These are phyloP conservation scores for Cryptocephalus primarius DNA, from an alignment of 2,888 invertebrate species.

Conservation along the genomic window DNA sequence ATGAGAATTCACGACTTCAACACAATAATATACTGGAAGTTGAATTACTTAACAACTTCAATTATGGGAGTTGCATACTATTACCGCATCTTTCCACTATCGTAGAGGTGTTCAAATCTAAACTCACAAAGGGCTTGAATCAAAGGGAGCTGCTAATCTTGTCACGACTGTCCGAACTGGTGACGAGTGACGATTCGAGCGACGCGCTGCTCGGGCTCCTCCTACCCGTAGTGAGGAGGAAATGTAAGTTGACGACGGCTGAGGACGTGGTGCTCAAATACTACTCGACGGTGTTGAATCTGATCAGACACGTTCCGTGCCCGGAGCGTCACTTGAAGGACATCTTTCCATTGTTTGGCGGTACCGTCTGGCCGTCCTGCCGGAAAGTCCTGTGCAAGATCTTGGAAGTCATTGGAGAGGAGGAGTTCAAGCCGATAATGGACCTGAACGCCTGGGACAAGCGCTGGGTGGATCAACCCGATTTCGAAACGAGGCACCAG, in stretches of 20 bases:
- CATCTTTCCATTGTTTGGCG: constrained; percentile 62
- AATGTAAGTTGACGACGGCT: constrained; percentile 46
- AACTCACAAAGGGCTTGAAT: constrained; percentile 52
- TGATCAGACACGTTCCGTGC: constrained; percentile 55
- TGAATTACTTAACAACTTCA: constrained; percentile 40
- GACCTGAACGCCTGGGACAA: constrained; percentile 81
- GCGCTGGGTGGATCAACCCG: constrained; percentile 88
- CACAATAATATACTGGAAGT: constrained; percentile 24
- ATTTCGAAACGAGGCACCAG: constrained; percentile 70
- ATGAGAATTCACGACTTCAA: constrained; percentile 38
- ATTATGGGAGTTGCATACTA: constrained; percentile 63
- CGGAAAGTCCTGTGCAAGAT: constrained; percentile 58
- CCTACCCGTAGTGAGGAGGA: constrained; percentile 59
- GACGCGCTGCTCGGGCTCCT: constrained; percentile 58
- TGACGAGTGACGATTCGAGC: constrained; percentile 54
- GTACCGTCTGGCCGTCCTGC: constrained; percentile 51
- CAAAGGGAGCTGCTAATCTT: constrained; percentile 63
- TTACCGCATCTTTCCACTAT: constrained; percentile 62
- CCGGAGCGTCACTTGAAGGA: constrained; percentile 57
- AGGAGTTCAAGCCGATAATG: constrained; percentile 33
- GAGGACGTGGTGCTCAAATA: constrained; percentile 62
- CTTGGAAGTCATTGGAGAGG: constrained; percentile 45
- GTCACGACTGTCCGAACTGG: constrained; percentile 65
- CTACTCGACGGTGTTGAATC: constrained; percentile 61
- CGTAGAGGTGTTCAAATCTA: constrained; percentile 56